Conservation (phyloP, 2,113 vertebrate species). For the Ranitomeya variabilis region DNA sequence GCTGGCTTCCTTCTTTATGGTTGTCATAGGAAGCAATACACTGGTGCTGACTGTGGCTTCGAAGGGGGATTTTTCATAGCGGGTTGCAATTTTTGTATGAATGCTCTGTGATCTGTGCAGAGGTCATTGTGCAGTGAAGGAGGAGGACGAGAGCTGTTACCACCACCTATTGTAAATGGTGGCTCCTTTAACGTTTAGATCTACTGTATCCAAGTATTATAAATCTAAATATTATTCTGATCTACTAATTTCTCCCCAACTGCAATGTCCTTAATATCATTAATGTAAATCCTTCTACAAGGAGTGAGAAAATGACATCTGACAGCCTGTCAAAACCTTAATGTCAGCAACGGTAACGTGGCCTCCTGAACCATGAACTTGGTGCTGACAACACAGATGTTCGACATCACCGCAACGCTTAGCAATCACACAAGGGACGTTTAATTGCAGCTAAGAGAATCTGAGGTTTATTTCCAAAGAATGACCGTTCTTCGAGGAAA, state of each 20-base stretch:
- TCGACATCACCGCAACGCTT: not conserved
- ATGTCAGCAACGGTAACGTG: not conserved
- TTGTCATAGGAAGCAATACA: too few relatives aligned
- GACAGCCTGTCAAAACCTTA: conserved; percentile 5
- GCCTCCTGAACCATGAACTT: not conserved
- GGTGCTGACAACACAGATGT: not conserved
- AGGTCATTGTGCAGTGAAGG: too few relatives aligned
- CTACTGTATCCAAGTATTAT: too few relatives aligned
- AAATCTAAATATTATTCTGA: not conserved
- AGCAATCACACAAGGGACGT: not conserved
- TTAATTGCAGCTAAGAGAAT: not conserved
- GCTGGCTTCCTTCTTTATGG: too few relatives aligned
- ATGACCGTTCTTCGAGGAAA: not conserved
- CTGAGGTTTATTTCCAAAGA: not conserved
- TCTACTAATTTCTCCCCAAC: not conserved
- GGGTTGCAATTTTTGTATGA: too few relatives aligned
- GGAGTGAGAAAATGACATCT: not conserved
- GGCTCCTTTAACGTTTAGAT: too few relatives aligned
- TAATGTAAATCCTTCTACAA: not conserved
- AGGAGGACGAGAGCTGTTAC: too few relatives aligned
- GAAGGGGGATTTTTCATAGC: too few relatives aligned
- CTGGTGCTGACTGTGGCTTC: too few relatives aligned
- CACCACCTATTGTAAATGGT: too few relatives aligned
- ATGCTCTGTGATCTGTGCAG: too few relatives aligned
- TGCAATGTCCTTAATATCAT: not conserved